A percentile compares a stretch with the other conserved stretches of the same genome.
Evolutionary conservation across 2,888 invertebrate species (phyloP).

Genomic region (Bugulina stolonifera): DNA sequence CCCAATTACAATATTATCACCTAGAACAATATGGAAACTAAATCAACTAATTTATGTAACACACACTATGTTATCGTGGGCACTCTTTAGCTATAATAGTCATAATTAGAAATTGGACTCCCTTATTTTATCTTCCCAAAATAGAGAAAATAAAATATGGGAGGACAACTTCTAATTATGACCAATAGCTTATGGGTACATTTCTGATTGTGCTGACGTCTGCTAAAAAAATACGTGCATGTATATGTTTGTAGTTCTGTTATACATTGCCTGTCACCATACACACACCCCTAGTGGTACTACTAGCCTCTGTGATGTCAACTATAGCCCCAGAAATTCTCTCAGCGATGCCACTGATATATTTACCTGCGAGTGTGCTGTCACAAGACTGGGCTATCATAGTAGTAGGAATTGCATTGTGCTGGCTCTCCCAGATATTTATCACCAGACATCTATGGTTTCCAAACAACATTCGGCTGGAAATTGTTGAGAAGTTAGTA

Average conservation of each 20-base stretch:
- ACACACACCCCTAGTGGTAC: background rate
- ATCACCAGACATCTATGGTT: slow-evolving; percentile 95
- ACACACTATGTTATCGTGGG: no score
- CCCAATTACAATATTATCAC: no score
- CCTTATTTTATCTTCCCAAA: no score
- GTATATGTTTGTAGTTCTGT: slow-evolving; percentile 10
- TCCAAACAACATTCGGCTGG: slow-evolving; percentile 92
- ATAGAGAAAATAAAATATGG: no score
- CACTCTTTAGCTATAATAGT: no score
- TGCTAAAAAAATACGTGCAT: no score
- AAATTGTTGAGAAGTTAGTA: slow-evolving; percentile 79
- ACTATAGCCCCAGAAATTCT: background rate
- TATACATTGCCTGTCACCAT: background rate
- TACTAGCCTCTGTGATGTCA: background rate
- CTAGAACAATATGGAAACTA: no score
- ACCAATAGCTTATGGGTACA: no score
- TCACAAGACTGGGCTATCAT: background rate
- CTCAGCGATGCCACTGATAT: background rate
- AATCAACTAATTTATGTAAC: no score
- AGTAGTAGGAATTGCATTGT: slow-evolving; percentile 46
- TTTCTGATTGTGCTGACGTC: no score
- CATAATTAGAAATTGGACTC: no score
- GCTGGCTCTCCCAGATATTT: slow-evolving; percentile 93
- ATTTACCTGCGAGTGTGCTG: background rate
- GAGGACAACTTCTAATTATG: no score